Evolutionary conservation across 2,888 invertebrate genomes (phyloP).

Genomic region (Stenolophus ochropezus): DNA sequence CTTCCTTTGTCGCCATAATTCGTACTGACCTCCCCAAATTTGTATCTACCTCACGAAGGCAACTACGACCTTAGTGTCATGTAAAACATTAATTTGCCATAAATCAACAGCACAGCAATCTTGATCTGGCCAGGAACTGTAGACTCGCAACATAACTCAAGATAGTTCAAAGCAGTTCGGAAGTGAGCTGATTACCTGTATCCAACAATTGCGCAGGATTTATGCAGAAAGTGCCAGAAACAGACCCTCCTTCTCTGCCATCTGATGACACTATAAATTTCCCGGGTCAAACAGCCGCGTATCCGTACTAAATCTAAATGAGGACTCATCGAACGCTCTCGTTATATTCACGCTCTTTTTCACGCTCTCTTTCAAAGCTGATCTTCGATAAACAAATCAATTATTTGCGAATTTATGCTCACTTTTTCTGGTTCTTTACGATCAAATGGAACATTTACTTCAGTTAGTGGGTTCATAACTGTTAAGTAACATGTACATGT

Average conservation of each 20-base stretch:
- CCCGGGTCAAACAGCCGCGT: constrained; percentile 9
- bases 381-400: neutral
- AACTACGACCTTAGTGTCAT: neutral
- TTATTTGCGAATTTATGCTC: too few relatives aligned
- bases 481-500: too few relatives aligned
- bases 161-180: constrained; percentile 29
- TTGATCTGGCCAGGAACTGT: neutral
- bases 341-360: constrained; percentile 10
- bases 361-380: neutral
- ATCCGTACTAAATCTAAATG: constrained; percentile 46
- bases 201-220: constrained; percentile 25
- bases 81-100: constrained; percentile 19
- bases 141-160: constrained; percentile 31
- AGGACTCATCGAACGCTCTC: constrained; percentile 14
- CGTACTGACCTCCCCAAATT: neutral
- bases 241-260: constrained; percentile 7
- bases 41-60: neutral
- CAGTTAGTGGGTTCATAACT: neutral
- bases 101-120: neutral
- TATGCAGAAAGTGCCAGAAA: constrained; percentile 14
- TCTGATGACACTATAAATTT: constrained; percentile 39
- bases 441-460: too few relatives aligned
- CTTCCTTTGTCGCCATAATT: neutral
- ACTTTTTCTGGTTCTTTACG: too few relatives aligned
- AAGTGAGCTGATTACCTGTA: constrained; percentile 26